Base-by-base conservation (phyloP, 2,888 invertebrate species). In the Stenchaetothrips biformis region DNA sequence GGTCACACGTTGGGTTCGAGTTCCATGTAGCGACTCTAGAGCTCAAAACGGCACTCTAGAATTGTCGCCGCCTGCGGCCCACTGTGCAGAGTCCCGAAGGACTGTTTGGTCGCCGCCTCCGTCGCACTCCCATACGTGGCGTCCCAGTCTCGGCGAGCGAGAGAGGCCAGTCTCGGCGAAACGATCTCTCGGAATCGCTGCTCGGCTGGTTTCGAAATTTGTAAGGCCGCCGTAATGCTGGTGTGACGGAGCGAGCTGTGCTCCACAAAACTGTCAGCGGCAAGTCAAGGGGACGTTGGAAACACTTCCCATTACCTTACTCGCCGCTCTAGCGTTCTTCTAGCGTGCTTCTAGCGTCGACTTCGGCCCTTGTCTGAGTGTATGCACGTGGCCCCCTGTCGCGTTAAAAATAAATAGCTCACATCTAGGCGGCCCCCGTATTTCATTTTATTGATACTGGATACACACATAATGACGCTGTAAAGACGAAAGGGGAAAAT, bases 391-490 rank as follows among this genome's bases (percentile, higher is more conserved):
- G 53, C 67, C 53, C 16, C 37, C 9, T 2, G 67, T 21, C 67
- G 9, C 67, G 67, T 74, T 74, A 74, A 74, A 74, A 74, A 74
- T 74, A 74, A 74, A 74, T 11, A 74, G n/a, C 67, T 21, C 67
- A 25, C 67, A 74, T 74, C 67, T 25, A 74, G 11, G 21, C 67
- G 25, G 16, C 4, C 67, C n/a, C 21, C 21, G 67, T 74, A 25
- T 25, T 74, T 74, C 67, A 74, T 74, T 74, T 74, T 74, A 74
- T 74, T 74, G 67, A 74, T 74, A 74, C 67, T 74, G 67, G 67
- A 74, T 74, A 74, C 67, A 9, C 67, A 9, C 67, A 21, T 74
- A 25, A 74, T 74, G 67, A 21, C 25, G 67, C 67, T 25, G 67
- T 74, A 25, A 74, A 74, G 67, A 25, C 67, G 67, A 21, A 25